Conservation (phyloP, 2,113 vertebrate genomes). For the Rhabdornis inornatus region DNA sequence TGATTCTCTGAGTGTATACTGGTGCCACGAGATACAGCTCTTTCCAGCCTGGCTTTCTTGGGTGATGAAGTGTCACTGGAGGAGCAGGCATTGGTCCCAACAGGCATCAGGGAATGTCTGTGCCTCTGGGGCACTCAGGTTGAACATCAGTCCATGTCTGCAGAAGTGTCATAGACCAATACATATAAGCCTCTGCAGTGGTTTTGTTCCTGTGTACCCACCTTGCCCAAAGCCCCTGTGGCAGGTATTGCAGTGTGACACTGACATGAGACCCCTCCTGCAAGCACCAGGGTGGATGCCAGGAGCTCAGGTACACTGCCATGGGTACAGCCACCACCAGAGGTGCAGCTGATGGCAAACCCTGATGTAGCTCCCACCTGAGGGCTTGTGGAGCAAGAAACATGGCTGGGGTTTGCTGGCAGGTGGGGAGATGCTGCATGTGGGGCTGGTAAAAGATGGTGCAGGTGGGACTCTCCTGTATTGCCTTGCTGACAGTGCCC, state of each 20-base stretch:
- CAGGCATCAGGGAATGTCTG: too few relatives aligned
- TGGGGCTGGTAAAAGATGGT: background rate
- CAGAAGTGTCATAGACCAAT: accelerated
- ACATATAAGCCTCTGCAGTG: background rate
- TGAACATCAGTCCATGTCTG: background rate
- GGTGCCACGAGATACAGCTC: too few relatives aligned
- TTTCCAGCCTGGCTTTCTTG: background rate
- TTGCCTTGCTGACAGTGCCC: background rate
- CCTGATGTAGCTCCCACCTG: accelerated
- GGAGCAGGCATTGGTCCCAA: accelerated
- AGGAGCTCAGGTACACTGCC: background rate
- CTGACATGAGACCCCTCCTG: background rate
- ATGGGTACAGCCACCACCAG: accelerated
- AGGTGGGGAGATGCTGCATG: background rate
- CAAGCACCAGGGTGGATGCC: accelerated
- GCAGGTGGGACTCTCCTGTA: background rate
- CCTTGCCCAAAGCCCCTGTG: background rate
- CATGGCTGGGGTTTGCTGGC: accelerated
- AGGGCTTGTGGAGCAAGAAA: background rate
- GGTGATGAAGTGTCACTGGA: too few relatives aligned
- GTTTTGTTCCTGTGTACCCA: accelerated
- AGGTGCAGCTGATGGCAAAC: background rate
- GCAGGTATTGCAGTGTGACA: accelerated
- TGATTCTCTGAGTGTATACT: background rate
- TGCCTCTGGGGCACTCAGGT: background rate